Evolutionary conservation across 2,888 invertebrate species (phyloP), one percentile per base, ranked within the genome.

Genomic region (Megalurothrips usitatus): DNA sequence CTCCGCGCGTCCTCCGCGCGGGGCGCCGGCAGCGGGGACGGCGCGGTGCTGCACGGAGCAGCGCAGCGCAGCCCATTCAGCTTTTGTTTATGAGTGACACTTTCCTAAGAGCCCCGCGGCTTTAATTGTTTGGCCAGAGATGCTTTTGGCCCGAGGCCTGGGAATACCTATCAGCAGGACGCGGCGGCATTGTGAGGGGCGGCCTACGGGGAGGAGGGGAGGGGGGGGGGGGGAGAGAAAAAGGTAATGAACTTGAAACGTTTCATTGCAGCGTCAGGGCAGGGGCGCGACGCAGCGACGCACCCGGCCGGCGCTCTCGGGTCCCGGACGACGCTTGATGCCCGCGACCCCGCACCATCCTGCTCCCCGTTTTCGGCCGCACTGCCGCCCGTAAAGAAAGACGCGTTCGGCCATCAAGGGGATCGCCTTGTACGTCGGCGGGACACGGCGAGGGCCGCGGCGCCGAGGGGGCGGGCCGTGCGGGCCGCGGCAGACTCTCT

Each of bases 61-160:
- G 34, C 34, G 34, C 34, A 4, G 10, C 11, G 58, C 14, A 14
- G 58, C 26, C 68, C 26, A 75, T 75, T 75, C 68, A 75, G 23
- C 68, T 26, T 26, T 12, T 75, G 68, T 75, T 75, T 75, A 75
- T 26, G 68, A 75, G 68, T 75, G 68, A 75, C 68, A 75, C 68
- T 75, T 75, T 75, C 68, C 68, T 75, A 75, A 75, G 68, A 75
- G 68, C 58, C 19, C 58, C 19, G 1, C 14, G 58, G 12, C 26
- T 75, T 75, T 75, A 75, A 75, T 75, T 75, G 68, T 75, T 75
- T 58, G 58, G 19, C 58, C 34, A 43, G 58, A 58, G 58, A 58
- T 58, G 58, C 17, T 58, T 17, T 58, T 17, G 58, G 11, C 58
- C 58, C 58, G 19, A 6, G 12, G 52, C 52, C 17, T n/a, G 58